phyloP scores from a whole-genome alignment of 2,888 invertebrate genomes.

The Drosophila paracracens region DNA sequence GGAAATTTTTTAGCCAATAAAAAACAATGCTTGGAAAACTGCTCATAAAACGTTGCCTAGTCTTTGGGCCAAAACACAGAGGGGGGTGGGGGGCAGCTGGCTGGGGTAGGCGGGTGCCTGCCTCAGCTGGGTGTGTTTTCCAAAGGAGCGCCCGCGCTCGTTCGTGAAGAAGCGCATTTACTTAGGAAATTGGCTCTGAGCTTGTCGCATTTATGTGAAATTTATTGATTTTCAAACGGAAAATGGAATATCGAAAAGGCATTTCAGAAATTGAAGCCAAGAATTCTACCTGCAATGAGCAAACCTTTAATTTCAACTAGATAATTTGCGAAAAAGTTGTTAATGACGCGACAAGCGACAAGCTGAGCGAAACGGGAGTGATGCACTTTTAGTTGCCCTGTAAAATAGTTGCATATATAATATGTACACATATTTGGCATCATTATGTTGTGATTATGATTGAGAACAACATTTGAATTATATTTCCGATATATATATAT shows the following conservation, averaged over 20 bases:
- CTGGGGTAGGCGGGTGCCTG: neutral
- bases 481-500: neutral
- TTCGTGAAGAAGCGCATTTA: slow-evolving; percentile 67
- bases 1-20: slow-evolving; percentile 64
- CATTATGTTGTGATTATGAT: neutral
- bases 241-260: slow-evolving; percentile 49
- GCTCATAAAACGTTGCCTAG: slow-evolving; percentile 42
- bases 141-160: slow-evolving; percentile 72
- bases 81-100: neutral
- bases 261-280: slow-evolving; percentile 12
- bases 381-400: slow-evolving; percentile 10
- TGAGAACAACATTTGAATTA: neutral
- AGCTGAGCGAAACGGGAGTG: neutral
- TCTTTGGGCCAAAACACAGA: slow-evolving; percentile 7
- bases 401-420: neutral
- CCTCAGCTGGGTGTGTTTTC: slow-evolving; percentile 45
- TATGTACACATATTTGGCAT: neutral
- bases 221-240: slow-evolving; percentile 69
- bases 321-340: slow-evolving; percentile 33
- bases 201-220: slow-evolving; percentile 64
- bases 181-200: slow-evolving; percentile 55
- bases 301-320: slow-evolving; percentile 54
- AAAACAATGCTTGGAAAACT: slow-evolving; percentile 33
- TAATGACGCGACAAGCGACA: slow-evolving; percentile 11
- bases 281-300: slow-evolving; percentile 52